These are phyloP conservation scores for Lanius ludovicianus DNA, from an alignment of 2,113 vertebrate species.

Conservation along the genomic window DNA sequence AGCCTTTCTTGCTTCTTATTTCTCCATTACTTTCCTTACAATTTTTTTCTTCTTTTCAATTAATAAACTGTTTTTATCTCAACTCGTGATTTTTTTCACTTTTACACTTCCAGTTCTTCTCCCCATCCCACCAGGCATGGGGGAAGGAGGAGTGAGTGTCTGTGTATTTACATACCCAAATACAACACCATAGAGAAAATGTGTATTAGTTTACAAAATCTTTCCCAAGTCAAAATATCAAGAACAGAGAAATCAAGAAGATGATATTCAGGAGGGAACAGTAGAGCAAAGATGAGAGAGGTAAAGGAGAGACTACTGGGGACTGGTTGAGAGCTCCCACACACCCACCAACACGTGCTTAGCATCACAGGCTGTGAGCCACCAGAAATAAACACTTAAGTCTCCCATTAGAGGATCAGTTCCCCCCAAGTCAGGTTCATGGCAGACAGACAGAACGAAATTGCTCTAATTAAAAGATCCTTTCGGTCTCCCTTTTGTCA, in stretches of 20 bases:
- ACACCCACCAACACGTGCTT: neutral
- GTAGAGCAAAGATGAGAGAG: neutral
- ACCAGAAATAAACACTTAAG: slow-evolving; percentile 58
- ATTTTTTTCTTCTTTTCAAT: neutral
- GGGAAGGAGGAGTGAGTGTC: neutral
- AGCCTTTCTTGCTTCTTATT: neutral
- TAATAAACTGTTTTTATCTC: neutral
- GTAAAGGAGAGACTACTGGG: neutral
- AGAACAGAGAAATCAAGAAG: neutral
- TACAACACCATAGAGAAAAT: neutral
- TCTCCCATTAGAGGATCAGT: slow-evolving; percentile 31
- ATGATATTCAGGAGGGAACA: neutral
- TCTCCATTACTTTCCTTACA: neutral
- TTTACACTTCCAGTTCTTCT: neutral
- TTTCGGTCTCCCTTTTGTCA: neutral
- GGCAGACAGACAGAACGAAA: neutral
- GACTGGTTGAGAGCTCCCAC: neutral
- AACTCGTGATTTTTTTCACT: neutral
- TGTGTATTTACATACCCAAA: neutral
- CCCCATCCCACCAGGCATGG: rapidly evolving
- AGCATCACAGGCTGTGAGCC: neutral
- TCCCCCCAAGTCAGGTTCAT: neutral
- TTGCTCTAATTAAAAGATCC: neutral
- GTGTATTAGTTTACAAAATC: neutral
- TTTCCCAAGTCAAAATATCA: neutral